These are phyloP conservation scores for Carcharodon carcharias DNA, from an alignment of 2,797 vertebrate genomes.

Conservation along the genomic window DNA sequence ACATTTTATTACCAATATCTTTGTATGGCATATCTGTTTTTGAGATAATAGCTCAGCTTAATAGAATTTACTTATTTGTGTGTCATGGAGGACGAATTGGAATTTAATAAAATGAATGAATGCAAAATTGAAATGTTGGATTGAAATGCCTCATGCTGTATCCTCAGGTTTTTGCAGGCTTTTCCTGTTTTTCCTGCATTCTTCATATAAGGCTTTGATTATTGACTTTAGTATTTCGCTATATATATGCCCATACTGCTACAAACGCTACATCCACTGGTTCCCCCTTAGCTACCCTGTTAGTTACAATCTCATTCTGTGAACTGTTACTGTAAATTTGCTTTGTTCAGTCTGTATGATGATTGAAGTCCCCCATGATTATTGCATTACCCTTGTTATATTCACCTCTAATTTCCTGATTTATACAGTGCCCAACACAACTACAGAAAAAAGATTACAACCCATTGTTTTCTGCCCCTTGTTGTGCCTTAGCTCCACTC, in stretches of 20 bases:
- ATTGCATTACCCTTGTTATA: too few species aligned
- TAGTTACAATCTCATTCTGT: too few species aligned
- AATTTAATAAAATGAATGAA: not conserved
- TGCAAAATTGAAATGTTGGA: not conserved
- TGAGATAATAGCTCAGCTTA: not conserved
- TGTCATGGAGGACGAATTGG: not conserved
- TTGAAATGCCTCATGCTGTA: not conserved
- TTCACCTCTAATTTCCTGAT: too few species aligned
- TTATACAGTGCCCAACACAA: too few species aligned
- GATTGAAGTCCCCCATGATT: too few species aligned
- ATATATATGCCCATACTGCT: not conserved
- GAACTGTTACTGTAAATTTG: too few species aligned
- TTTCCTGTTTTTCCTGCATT: not conserved
- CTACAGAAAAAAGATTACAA: too few species aligned
- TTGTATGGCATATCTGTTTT: not conserved
- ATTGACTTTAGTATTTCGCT: not conserved
- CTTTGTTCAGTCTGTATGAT: too few species aligned
- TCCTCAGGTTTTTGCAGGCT: not conserved
- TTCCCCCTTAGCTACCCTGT: not conserved
- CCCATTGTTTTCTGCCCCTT: too few species aligned
- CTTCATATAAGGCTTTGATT: not conserved
- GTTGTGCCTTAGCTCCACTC: too few species aligned
- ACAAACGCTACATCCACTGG: too few species aligned
- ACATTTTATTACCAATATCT: not conserved
- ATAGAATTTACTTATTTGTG: not conserved